Evolutionary conservation across 1,140 invertebrate genomes (phyloP), one percentile per base, ranked within the genome.

Genomic region (Heliconius hewitsoni): DNA sequence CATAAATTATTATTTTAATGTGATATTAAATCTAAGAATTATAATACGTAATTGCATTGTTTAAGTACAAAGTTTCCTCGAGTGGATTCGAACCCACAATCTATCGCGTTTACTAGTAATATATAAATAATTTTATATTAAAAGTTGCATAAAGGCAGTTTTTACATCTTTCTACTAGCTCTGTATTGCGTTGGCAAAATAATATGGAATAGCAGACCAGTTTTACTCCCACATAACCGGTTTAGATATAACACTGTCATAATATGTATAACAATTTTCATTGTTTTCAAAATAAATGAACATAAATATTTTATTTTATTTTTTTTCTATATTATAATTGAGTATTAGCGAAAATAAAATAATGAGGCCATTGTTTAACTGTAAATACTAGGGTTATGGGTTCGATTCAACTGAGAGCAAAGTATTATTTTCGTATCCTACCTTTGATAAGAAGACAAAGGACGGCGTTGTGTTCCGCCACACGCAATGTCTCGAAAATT

Each of bases 141-240:
- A 66, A 66, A 66, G 57, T 66, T 66, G 23, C 57, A 66, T 66
- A 66, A 66, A 27, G 19, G n/a, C 57, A 66, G 57, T 66, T 66
- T 27, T 66, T 66, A 66, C 23, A 9, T 66, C n/a, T 27, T 13
- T 66, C 57, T 30, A 66, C 57, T 6, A n/a, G 19, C 3, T 66
- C 57, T 66, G 8, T 66, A 27, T n/a, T 66, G 57, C 57, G 57
- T 66, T 66, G 57, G 57, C 57, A n/a, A 66, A 66, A 66, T 66
- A 66, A 66, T 66, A 27, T 27, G 57, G 57, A 27, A 27, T 66
- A 66, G n/a, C 9, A 66, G 57, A 27, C 57, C 57, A 66, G 57
- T 66, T 66, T 66, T 11, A 27, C 23, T 66, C 23, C 57, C 19
- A 23, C 57, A 27, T 27, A 66, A 66, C 57, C 23, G 57, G 57